phyloP scores from a whole-genome alignment of 2,797 vertebrate genomes.

The Margarornis squamiger region DNA sequence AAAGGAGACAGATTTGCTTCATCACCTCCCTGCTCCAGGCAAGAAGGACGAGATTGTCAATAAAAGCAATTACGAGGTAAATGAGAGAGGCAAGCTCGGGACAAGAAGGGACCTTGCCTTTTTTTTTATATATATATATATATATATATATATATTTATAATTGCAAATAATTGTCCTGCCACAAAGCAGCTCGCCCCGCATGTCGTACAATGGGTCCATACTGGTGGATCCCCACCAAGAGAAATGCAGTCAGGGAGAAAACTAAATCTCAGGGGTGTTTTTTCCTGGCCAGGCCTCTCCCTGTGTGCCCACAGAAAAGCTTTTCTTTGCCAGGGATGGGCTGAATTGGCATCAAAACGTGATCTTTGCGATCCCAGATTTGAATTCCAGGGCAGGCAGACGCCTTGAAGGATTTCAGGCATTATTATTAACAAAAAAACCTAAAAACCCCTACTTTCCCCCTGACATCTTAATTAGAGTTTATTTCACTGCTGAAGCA shows the following conservation, averaged over 20 bases:
- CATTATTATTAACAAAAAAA: neutral
- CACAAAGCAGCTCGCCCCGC: neutral
- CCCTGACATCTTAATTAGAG: neutral
- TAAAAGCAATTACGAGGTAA: constrained; percentile 75
- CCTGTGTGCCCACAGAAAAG: neutral
- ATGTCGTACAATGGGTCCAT: neutral
- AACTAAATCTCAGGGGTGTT: neutral
- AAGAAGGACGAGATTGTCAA: constrained; percentile 66
- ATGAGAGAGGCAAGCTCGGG: constrained; percentile 50
- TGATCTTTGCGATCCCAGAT: neutral
- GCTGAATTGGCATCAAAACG: neutral
- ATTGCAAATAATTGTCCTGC: constrained; percentile 57
- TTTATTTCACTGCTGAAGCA: neutral
- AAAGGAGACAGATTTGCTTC: constrained; percentile 68
- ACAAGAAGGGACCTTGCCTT: neutral
- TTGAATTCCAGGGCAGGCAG: neutral
- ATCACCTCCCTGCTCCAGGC: constrained; percentile 59
- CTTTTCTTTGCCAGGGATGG: neutral
- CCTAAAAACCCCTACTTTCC: neutral
- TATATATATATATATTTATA: neutral
- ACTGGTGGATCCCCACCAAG: neutral
- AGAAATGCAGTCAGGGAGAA: neutral
- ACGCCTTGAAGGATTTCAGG: neutral
- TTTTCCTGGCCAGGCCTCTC: neutral
- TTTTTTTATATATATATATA: neutral